phyloP scores from a whole-genome alignment of 2,888 invertebrate genomes.

The Seladonia tumulorum region DNA sequence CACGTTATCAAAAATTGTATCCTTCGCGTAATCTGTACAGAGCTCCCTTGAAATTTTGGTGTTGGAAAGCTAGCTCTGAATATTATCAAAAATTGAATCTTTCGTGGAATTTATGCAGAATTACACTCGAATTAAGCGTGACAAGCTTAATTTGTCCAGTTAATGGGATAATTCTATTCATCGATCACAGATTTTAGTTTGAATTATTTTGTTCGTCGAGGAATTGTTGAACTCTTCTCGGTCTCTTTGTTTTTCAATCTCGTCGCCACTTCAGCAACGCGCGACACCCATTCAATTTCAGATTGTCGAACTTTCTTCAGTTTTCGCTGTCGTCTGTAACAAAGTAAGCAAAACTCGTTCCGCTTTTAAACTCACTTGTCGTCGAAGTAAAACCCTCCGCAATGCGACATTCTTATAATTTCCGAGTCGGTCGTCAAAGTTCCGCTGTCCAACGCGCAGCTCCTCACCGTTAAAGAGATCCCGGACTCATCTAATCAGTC shows the following conservation, averaged over 20 bases:
- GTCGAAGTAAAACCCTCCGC: conserved; percentile 96
- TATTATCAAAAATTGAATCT: too few species aligned
- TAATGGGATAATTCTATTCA: not conserved
- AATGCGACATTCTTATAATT: conserved; percentile 98
- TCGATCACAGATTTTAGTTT: not conserved
- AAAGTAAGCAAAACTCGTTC: conserved; percentile 13
- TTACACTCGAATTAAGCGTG: not conserved
- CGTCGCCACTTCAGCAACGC: not conserved
- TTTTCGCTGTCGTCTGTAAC: not conserved
- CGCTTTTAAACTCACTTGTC: conserved; percentile 87
- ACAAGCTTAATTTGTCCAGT: not conserved
- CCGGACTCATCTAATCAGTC: conserved; percentile 89
- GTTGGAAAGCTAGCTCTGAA: too few species aligned
- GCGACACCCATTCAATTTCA: conserved; percentile 26
- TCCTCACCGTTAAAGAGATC: conserved; percentile 93
- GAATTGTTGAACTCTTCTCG: too few species aligned
- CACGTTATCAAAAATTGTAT: too few species aligned
- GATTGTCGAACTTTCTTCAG: conserved; percentile 14
- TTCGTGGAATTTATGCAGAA: not conserved
- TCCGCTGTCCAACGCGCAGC: conserved; percentile 97
- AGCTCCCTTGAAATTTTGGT: too few species aligned
- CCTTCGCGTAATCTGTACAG: not conserved
- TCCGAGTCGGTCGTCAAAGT: conserved; percentile 98
- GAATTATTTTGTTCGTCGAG: not conserved
- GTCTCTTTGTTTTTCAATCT: not conserved